These are phyloP conservation scores for Caenorhabditis sp. DNA, from an alignment of 2,888 invertebrate species.

Conservation along the genomic window DNA sequence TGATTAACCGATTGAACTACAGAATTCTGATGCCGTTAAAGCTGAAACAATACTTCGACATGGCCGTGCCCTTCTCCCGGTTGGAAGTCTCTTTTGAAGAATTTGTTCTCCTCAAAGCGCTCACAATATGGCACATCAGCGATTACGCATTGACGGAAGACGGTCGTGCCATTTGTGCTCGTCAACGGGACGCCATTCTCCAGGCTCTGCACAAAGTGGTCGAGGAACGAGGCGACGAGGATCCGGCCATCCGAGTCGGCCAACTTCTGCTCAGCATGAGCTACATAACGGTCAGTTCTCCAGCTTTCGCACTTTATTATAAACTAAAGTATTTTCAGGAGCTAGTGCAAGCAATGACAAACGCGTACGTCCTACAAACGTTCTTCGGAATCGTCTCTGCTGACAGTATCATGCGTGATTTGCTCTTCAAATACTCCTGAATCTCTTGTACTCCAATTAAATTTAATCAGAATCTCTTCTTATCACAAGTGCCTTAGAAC, in stretches of 20 bases:
- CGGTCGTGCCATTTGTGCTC: slow-evolving; percentile 60
- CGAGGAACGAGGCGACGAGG: slow-evolving; percentile 56
- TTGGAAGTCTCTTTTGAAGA: slow-evolving; percentile 64
- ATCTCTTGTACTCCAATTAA: too few relatives aligned
- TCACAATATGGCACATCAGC: slow-evolving; percentile 67
- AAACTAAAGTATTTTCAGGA: slow-evolving; percentile 38
- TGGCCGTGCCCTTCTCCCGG: slow-evolving; percentile 60
- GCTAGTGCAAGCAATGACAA: slow-evolving; percentile 61
- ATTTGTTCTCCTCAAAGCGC: slow-evolving; percentile 60
- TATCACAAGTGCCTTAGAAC: slow-evolving; percentile 5
- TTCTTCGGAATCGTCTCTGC: slow-evolving; percentile 64
- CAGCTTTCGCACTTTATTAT: neutral
- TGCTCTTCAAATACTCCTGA: slow-evolving; percentile 51
- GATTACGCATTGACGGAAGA: slow-evolving; percentile 54
- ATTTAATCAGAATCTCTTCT: too few relatives aligned
- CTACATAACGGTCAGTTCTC: slow-evolving; percentile 61
- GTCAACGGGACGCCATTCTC: slow-evolving; percentile 58
- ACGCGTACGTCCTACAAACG: slow-evolving; percentile 58
- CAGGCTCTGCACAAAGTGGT: slow-evolving; percentile 62
- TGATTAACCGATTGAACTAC: too few relatives aligned
- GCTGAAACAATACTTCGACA: slow-evolving; percentile 57
- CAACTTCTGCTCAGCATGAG: slow-evolving; percentile 62
- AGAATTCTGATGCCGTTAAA: slow-evolving; percentile 66
- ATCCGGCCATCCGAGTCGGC: slow-evolving; percentile 62
- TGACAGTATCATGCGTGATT: slow-evolving; percentile 60